These are phyloP conservation scores for Atherix ibis DNA, from an alignment of 2,888 invertebrate genomes.

Conservation along the genomic window DNA sequence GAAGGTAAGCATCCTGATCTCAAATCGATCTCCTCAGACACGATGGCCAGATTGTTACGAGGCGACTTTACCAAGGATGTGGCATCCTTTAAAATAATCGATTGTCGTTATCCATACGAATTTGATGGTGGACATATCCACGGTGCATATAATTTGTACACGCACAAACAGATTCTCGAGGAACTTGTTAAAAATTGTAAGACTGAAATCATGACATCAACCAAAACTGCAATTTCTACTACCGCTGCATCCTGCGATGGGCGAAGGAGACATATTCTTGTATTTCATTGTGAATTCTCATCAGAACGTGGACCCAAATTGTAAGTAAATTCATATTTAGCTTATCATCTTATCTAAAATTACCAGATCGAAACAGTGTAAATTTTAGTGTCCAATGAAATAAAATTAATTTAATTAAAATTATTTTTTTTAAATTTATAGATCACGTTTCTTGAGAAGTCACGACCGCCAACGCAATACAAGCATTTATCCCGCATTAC, in stretches of 20 bases:
- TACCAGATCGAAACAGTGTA: no score
- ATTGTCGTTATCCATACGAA: slow-evolving; percentile 93
- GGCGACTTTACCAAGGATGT: slow-evolving; percentile 52
- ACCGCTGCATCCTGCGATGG: slow-evolving; percentile 18
- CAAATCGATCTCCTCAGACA: slow-evolving; percentile 58
- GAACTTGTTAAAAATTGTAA: slow-evolving; percentile 36
- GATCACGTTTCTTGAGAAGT: slow-evolving; percentile 67
- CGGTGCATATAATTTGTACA: slow-evolving; percentile 71
- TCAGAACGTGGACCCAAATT: slow-evolving; percentile 87
- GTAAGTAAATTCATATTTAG: slow-evolving; percentile 50
- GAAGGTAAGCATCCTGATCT: slow-evolving; percentile 61
- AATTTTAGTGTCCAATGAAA: no score
- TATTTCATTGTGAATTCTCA: slow-evolving; percentile 98
- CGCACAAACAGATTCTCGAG: slow-evolving; percentile 53
- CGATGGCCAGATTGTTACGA: slow-evolving; percentile 51
- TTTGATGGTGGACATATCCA: slow-evolving; percentile 80
- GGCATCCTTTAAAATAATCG: slow-evolving; percentile 62
- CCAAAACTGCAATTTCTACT: no score
- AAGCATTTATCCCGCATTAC: slow-evolving; percentile 65
- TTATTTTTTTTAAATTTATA: slow-evolving; percentile 25
- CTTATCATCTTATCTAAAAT: no score
- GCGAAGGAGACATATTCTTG: slow-evolving; percentile 51
- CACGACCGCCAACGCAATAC: slow-evolving; percentile 68
- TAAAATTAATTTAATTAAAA: no score
- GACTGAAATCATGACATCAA: slow-evolving; percentile 27